Conservation (phyloP, 2,888 invertebrate genomes). For the Pollenia labialis region DNA sequence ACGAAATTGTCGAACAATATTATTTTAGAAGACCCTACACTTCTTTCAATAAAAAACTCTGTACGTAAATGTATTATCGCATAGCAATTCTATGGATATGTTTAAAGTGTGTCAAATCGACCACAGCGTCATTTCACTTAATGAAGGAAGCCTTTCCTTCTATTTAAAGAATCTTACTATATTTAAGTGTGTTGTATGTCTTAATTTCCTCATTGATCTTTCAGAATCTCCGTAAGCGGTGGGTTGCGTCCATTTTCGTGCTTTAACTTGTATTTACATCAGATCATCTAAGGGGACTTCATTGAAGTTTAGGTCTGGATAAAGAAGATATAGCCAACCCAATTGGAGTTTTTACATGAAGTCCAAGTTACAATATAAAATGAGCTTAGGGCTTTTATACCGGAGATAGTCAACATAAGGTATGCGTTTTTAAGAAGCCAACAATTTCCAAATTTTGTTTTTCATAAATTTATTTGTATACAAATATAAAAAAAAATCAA, state of each 20-base stretch:
- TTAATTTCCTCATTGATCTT: constrained; percentile 49
- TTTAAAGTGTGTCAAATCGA: too few species aligned
- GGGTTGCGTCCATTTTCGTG: constrained; percentile 31
- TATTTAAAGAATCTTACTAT: background rate
- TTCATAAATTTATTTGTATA: too few species aligned
- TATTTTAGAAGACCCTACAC: too few species aligned
- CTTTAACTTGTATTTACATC: constrained; percentile 17
- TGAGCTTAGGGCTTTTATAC: constrained; percentile 28
- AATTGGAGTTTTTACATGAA: constrained; percentile 30
- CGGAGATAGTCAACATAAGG: constrained; percentile 39
- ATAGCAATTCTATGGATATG: too few species aligned
- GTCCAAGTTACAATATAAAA: constrained; percentile 20
- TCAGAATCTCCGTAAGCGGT: constrained; percentile 49
- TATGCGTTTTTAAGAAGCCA: background rate
- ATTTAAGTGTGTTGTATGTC: constrained; percentile 1
- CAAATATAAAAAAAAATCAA: too few species aligned
- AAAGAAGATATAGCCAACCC: constrained; percentile 22
- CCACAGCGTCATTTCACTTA: background rate
- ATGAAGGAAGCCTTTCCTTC: background rate
- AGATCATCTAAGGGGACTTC: constrained; percentile 18
- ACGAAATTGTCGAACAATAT: too few species aligned
- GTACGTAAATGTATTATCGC: too few species aligned
- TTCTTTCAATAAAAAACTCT: too few species aligned
- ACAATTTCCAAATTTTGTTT: too few species aligned
- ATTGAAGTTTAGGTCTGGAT: constrained; percentile 44